Evolutionary conservation across 2,113 vertebrate genomes (phyloP), one percentile per base, ranked within the genome.

Genomic region (Chiloscyllium plagiosum): DNA sequence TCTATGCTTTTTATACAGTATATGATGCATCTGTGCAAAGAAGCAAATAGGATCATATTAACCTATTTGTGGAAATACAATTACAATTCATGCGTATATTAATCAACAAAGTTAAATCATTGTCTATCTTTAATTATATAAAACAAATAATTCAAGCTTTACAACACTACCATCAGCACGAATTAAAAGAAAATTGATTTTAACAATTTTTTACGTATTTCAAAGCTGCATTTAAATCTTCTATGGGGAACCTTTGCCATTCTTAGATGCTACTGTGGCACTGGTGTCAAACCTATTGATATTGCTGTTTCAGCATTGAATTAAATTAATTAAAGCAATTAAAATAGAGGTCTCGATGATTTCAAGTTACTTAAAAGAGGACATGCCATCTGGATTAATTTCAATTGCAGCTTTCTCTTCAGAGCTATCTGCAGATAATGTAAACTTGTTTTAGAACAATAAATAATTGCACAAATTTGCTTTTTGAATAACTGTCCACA

Each of bases 311-410:
- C 65, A 92, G 13, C 13, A 96, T 96, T 96, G 96, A 96, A 97
- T 96, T 96, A 97, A 97, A 96, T 96, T 96, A 93, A 96, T 96
- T 96, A 96, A 97, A 96, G 33, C 96, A 86, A 96, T 96, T 97
- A 96, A 96, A 65, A 97, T 20, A 95, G 94, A 97, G 95, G 96
- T 96, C 52, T 96, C 95, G 96, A 96, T 87, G 20, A 24, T 69
- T 93, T 96, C 95, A 93, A 93, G 29, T 12, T 3, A 95, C 96
- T 80, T 96, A 61, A 96, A 96, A 96, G 95, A 96, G 93, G 19
- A 85, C 86, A 70, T 96, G 29, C 92, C 96, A 96, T 95, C 92
- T 93, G 89, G 80, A 97, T 95, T 89, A 97, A 96, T 94, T 94
- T 94, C 69, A 10, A 47, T 92, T 87, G 96, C 96, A 96, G 61